Percentiles rank a stretch among this genome's conserved stretches.
Conservation (phyloP, 2,113 vertebrate species). For the Sturnus vulgaris region DNA sequence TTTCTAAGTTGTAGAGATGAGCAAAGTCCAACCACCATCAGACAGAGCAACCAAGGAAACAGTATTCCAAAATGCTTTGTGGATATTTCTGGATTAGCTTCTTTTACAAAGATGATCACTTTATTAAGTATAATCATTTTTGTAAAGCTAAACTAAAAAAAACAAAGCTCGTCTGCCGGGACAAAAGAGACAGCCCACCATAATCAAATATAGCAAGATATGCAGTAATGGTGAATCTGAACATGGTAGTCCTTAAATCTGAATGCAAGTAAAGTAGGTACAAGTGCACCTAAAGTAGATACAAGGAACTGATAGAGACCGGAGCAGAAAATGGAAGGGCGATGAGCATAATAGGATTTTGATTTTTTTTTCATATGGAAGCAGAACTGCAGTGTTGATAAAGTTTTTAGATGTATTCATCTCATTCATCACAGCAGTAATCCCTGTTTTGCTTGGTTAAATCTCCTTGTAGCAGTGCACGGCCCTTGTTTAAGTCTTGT, state of each 20-base stretch:
- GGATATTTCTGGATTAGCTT: background rate
- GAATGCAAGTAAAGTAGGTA: background rate
- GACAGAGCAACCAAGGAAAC: background rate
- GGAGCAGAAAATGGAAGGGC: background rate
- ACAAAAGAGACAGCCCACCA: background rate
- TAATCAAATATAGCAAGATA: background rate
- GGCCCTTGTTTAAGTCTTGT: background rate
- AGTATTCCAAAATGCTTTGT: background rate
- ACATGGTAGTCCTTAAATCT: background rate
- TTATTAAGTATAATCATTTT: background rate
- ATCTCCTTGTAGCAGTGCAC: background rate
- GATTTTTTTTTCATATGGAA: background rate
- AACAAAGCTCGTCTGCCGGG: background rate
- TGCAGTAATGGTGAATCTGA: background rate
- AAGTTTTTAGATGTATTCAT: background rate
- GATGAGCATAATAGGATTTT: background rate
- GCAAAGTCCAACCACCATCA: background rate
- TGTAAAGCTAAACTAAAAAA: background rate
- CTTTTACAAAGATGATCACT: background rate
- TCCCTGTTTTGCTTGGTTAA: background rate
- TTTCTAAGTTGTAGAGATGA: background rate
- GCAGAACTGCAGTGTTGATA: background rate
- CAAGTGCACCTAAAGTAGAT: background rate
- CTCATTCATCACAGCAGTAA: background rate
- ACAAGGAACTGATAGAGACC: background rate